These are phyloP conservation scores for Boloria euphrosyne DNA, from an alignment of 2,888 invertebrate genomes.

Conservation along the genomic window DNA sequence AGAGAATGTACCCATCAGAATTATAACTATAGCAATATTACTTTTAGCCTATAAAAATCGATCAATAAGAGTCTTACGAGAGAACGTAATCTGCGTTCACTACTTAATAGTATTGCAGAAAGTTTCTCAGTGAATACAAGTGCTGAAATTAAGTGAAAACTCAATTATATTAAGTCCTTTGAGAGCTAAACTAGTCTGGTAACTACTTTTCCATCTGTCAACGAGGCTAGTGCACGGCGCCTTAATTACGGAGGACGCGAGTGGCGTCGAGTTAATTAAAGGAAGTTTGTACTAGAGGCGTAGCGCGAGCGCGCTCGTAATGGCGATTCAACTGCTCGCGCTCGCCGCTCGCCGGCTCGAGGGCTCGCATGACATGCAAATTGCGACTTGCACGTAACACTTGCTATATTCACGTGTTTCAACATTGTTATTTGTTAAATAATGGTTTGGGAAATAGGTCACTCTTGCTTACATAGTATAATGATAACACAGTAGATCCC, in stretches of 20 bases:
- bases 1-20: no score
- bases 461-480: constrained; percentile 7
- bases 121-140: constrained; percentile 3
- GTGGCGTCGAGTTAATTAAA: constrained; percentile 42
- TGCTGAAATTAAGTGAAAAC: constrained; percentile 26
- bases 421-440: constrained; percentile 19
- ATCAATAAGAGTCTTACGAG: neutral
- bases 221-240: constrained; percentile 35
- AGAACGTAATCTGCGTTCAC: no score
- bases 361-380: constrained; percentile 28
- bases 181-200: constrained; percentile 26
- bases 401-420: constrained; percentile 14
- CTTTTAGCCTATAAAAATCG: neutral
- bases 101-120: neutral
- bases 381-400: constrained; percentile 25
- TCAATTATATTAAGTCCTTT: constrained; percentile 27
- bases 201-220: constrained; percentile 38
- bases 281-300: constrained; percentile 35
- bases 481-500: neutral
- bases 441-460: constrained; percentile 16
- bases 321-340: constrained; percentile 19
- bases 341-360: constrained; percentile 15
- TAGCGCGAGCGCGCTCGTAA: constrained; percentile 21
- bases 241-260: constrained; percentile 40
- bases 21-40: no score